Evolutionary conservation across 1,140 invertebrate genomes (phyloP), one percentile per base, ranked within the genome.

Genomic region (Lutraria rhynchaena): DNA sequence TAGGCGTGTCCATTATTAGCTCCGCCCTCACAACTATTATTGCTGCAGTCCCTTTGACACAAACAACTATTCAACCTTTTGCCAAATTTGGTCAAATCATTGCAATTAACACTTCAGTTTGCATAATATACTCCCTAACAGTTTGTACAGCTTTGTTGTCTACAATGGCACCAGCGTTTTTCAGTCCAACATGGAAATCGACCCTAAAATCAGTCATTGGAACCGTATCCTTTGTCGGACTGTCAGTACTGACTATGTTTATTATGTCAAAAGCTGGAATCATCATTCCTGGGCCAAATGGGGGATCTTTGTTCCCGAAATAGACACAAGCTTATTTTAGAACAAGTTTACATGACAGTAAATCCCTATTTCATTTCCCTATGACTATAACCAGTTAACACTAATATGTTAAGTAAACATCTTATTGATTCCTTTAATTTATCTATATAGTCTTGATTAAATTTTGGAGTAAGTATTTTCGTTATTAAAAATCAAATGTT

Each of bases 21-120:
- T 88, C 86, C 78, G 88, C 90, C 27, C 58, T 91, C n/a, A 91
- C 90, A 24, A 91, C 90, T 9, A 87, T 91, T n/a, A 81, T 89
- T 17, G 90, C 90, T 55, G 88, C 90, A 5, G 76, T 91, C 3
- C 90, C 90, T 1, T 81, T 91, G 1, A 91, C 90, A 0, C 87
- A 88, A 76, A 90, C 90, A 13, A 87, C 74, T 19, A 90, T 91
- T 58, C 86, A 86, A 67, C 90, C 90, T 13, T 91, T 91, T 75
- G 65, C 88, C 49, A 89, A 89, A 53, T 91, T 91, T 84, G 90
- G 90, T 37, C 55, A 87, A 55, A 91, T 91, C 53, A 78, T 91
- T n/a, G 87, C 89, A 53, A 89, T 91, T 53, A 91, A 91, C 81
- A 89, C 89, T 1, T 65, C 89, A 9, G 88, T 91, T 4, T 87